These are phyloP conservation scores for Ahaetulla prasina DNA, from an alignment of 2,113 vertebrate genomes.

Conservation along the genomic window DNA sequence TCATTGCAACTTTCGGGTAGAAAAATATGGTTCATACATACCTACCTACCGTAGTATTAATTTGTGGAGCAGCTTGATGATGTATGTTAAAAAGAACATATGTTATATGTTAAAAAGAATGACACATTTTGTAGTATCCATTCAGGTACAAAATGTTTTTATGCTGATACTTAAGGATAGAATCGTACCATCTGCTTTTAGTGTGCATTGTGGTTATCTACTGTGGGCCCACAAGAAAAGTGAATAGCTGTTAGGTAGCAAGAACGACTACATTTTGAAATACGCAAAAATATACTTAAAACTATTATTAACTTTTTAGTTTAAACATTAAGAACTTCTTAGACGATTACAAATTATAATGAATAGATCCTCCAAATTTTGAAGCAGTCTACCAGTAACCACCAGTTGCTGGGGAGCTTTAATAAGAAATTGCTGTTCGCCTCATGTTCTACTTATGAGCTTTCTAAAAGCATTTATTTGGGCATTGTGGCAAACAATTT, in stretches of 20 bases:
- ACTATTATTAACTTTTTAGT: neutral
- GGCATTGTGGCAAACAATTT: neutral
- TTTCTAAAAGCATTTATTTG: neutral
- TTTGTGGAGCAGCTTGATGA: neutral
- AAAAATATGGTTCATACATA: neutral
- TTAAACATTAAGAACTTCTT: neutral
- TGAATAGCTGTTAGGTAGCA: neutral
- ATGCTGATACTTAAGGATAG: neutral
- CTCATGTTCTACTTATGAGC: neutral
- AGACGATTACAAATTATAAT: neutral
- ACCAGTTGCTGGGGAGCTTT: neutral
- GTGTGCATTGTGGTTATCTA: neutral
- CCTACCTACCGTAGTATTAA: conserved; percentile 13
- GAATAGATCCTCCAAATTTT: neutral
- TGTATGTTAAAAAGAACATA: neutral
- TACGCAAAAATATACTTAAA: neutral
- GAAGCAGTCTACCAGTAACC: neutral
- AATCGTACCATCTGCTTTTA: neutral
- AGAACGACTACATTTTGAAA: neutral
- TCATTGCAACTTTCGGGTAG: neutral
- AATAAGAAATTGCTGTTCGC: neutral
- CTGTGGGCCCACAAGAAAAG: neutral
- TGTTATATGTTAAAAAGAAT: conserved; percentile 4
- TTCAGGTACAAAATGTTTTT: neutral
- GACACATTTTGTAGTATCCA: neutral